A percentile compares a stretch with the other conserved stretches of the same genome.
phyloP scores from a whole-genome alignment of 2,888 invertebrate genomes.

The Rotaria macrura region DNA sequence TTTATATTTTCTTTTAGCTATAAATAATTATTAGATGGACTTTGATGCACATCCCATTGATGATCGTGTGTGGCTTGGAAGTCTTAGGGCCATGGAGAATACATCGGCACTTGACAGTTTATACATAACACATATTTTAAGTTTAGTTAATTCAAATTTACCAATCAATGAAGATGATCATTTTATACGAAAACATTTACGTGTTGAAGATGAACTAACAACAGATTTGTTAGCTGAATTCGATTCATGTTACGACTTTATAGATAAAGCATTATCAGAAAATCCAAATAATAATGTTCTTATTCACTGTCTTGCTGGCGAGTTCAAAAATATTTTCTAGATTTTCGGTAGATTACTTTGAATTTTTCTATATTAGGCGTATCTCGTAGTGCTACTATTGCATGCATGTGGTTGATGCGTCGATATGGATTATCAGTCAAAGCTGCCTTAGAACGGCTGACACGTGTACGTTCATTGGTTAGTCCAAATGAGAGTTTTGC shows the following conservation, averaged over 20 bases:
- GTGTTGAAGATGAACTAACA: neutral
- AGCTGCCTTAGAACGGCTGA: neutral
- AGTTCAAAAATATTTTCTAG: neutral
- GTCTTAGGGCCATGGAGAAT: neutral
- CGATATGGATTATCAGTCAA: neutral
- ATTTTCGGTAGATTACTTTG: neutral
- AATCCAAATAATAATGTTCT: neutral
- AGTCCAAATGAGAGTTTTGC: neutral
- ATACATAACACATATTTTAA: neutral
- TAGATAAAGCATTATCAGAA: neutral
- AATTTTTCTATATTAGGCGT: neutral
- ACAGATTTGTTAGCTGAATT: neutral
- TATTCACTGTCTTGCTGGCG: neutral
- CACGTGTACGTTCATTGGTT: neutral
- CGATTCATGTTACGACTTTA: slow-evolving; percentile 16
- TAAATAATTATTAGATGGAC: neutral
- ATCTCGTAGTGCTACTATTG: slow-evolving; percentile 5
- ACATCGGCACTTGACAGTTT: neutral
- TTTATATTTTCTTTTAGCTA: neutral
- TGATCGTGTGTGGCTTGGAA: neutral
- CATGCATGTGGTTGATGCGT: neutral
- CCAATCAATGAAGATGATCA: neutral
- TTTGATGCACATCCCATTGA: neutral
- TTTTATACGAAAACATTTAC: neutral
- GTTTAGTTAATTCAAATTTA: neutral